phyloP scores from a whole-genome alignment of 2,797 vertebrate species.

The Lutra lutra region DNA sequence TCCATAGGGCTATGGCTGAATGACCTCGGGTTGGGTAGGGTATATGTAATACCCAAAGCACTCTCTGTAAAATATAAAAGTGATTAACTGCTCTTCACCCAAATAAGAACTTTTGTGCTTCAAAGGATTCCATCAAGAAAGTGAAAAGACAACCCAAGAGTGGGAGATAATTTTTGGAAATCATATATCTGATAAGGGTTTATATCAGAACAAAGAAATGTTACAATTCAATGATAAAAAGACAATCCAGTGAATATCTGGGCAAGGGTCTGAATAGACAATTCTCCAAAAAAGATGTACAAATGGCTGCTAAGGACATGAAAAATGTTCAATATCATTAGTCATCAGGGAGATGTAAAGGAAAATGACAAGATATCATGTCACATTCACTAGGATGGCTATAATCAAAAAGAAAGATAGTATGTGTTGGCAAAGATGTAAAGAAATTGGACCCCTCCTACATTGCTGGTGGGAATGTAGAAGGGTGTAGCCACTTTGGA shows the following conservation, averaged over 20 bases:
- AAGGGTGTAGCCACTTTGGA: neutral
- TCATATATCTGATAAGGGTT: slow-evolving; percentile 10
- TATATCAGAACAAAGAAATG: neutral
- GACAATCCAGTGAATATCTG: neutral
- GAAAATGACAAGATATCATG: neutral
- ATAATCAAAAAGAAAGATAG: neutral
- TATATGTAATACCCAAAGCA: neutral
- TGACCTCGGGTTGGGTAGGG: neutral
- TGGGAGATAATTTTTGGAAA: neutral
- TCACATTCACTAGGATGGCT: neutral
- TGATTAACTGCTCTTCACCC: neutral
- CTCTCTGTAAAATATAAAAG: neutral
- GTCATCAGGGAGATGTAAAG: neutral
- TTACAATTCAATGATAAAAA: slow-evolving; percentile 6
- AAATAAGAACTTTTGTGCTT: slow-evolving; percentile 20
- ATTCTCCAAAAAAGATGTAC: neutral
- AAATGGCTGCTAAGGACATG: neutral
- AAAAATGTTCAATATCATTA: neutral
- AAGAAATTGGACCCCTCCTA: neutral
- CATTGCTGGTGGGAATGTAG: neutral
- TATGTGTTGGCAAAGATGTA: neutral
- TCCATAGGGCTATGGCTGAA: neutral
- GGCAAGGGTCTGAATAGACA: neutral
- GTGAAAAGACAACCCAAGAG: neutral
- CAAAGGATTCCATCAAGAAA: neutral